Percentiles rank a stretch among this genome's conserved stretches.
Conservation (phyloP, 1,140 invertebrate genomes). For the Drosophila eugracilis region DNA sequence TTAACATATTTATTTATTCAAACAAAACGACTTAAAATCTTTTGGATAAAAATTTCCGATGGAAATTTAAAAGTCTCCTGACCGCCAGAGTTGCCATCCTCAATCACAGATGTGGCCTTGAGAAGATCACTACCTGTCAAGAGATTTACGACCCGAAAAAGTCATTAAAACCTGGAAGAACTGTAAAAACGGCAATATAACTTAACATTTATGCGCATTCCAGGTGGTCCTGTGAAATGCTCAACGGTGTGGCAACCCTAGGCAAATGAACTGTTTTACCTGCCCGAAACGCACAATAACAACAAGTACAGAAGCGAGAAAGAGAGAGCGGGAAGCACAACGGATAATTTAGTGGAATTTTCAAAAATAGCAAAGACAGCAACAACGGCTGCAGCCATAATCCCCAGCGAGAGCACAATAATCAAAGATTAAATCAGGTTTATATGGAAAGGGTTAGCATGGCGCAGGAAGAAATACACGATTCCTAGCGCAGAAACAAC, state of each 20-base stretch:
- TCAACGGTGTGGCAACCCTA: constrained; percentile 63
- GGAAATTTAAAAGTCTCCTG: constrained; percentile 14
- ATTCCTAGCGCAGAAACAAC: constrained; percentile 72
- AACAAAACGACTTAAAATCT: constrained; percentile 65
- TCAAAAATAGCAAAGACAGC: constrained; percentile 76
- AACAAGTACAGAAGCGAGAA: constrained; percentile 17
- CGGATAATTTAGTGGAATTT: constrained; percentile 83
- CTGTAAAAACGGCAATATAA: constrained; percentile 56
- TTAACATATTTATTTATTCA: no score
- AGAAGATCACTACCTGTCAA: constrained; percentile 48
- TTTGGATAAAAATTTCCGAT: constrained; percentile 58
- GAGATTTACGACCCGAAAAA: constrained; percentile 33
- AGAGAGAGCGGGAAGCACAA: constrained; percentile 34
- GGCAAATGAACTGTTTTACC: constrained; percentile 80
- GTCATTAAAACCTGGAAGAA: constrained; percentile 42
- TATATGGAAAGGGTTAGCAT: constrained; percentile 82
- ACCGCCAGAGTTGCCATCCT: constrained; percentile 52
- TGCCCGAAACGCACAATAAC: constrained; percentile 39
- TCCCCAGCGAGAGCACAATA: constrained; percentile 65
- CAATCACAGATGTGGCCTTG: constrained; percentile 50
- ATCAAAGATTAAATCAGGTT: constrained; percentile 83
- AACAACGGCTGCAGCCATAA: constrained; percentile 49
- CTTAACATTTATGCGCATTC: constrained; percentile 53
- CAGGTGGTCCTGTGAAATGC: constrained; percentile 62
- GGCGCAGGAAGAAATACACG: constrained; percentile 82